Evolutionary conservation across 2,113 vertebrate genomes (phyloP), one percentile per base, ranked within the genome.

Genomic region (Chionis minor): DNA sequence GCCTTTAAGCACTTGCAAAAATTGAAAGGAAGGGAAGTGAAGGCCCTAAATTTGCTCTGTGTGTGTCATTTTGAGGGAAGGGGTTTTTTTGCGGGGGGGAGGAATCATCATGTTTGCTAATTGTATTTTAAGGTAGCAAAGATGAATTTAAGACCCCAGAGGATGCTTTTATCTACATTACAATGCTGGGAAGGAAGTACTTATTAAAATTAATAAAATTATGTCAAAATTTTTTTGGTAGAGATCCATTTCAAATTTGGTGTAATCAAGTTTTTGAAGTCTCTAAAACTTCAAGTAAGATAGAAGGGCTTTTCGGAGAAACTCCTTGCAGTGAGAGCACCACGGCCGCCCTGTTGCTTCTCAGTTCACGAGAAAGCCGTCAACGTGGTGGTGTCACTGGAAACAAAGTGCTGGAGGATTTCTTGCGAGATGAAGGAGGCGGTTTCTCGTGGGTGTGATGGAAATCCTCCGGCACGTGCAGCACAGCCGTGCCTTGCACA

Each of bases 331-430:
- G 40, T 2, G 17, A 10, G 51, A 54, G 27, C 15, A 45, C 22
- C 49, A 5, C 58, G 4, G 70, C 5, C 13, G 3, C 16, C 40
- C 47, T 12, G 28, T 30, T 32, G 27, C 40, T 65, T 24, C 33
- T 33, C 2, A 2, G 17, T 32, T 38, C 27, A 3, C 1, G 27
- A 75, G 71, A 22, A 28, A 35, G 38, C 8, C 17, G 45, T 19
- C 15, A 9, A 6, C 0, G 5, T 15, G 9, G 12, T 4, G 3
- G 27, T 7, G 1, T 44, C 18, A 27, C 47, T 24, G 69, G 38
- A 26, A 22, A 27, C 27, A 26, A 15, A 15, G 14, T 16, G 40
- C 82, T 26, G 40, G 28, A 12, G 49, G 40, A 44, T 38, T 44
- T 45, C 30, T 38, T 5, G 5, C 12, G 4, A 24, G 16, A 6